phyloP scores from a whole-genome alignment of 2,113 vertebrate genomes.

The Dipodomys merriami region DNA sequence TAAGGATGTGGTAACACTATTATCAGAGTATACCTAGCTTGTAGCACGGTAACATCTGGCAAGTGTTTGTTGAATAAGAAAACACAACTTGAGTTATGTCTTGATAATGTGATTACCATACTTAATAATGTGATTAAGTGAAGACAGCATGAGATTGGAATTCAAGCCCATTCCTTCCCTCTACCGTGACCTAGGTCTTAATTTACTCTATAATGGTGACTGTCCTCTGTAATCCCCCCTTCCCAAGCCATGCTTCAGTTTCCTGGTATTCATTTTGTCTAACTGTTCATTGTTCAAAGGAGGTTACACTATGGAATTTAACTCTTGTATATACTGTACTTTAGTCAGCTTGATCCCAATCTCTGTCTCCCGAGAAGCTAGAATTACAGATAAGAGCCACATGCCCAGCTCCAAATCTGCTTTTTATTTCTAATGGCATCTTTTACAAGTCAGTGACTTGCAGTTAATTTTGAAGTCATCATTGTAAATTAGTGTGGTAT shows the following conservation, averaged over 20 bases:
- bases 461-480: conserved; percentile 47
- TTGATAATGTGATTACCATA: not conserved
- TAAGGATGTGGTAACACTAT: not conserved
- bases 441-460: conserved; percentile 18
- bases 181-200: not conserved
- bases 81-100: not conserved
- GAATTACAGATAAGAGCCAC: not conserved
- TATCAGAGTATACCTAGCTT: not conserved
- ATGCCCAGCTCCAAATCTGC: not conserved
- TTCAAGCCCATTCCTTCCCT: not conserved
- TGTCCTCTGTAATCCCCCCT: not conserved
- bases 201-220: not conserved
- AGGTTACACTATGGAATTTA: too few species aligned
- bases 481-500: conserved; percentile 12
- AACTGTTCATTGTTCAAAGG: too few species aligned
- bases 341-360: too few species aligned
- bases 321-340: too few species aligned
- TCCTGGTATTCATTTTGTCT: too few species aligned
- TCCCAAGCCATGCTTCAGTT: not conserved
- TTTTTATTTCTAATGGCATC: conserved; percentile 48
- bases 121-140: not conserved
- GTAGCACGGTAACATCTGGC: not conserved
- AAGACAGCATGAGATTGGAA: not conserved
- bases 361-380: not conserved
- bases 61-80: conserved; percentile 29